Percentiles rank a stretch among this genome's conserved stretches.
These are phyloP conservation scores for Caenorhabditis tropicalis DNA, from an alignment of 1,140 invertebrate genomes.

Conservation along the genomic window DNA sequence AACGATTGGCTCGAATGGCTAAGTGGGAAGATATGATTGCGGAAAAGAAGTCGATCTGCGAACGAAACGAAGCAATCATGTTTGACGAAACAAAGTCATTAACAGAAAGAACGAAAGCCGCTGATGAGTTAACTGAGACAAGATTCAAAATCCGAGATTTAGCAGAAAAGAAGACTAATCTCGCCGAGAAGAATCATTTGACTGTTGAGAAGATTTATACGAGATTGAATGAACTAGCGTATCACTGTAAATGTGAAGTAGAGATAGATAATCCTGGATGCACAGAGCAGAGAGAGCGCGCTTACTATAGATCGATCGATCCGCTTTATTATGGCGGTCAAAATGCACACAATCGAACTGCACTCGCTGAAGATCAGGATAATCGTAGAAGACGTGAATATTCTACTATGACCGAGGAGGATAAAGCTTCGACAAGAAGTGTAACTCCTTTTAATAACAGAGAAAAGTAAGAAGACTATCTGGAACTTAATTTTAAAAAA, in stretches of 20 bases:
- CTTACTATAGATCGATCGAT: not conserved
- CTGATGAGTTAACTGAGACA: not conserved
- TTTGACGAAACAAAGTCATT: not conserved
- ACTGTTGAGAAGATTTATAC: not conserved
- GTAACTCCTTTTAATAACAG: not conserved
- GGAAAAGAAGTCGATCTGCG: not conserved
- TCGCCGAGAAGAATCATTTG: not conserved
- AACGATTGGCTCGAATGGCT: not conserved
- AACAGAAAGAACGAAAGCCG: not conserved
- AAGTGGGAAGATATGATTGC: conserved; percentile 7
- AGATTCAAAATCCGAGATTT: not conserved
- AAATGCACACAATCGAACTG: not conserved
- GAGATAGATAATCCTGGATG: conserved; percentile 6
- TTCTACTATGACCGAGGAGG: not conserved
- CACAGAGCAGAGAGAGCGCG: not conserved
- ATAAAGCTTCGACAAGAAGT: conserved; percentile 10
- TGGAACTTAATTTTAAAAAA: not conserved
- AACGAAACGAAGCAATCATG: not conserved
- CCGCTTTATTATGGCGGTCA: not conserved
- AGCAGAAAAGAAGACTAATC: not conserved
- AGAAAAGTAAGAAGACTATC: not conserved
- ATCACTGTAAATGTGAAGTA: conserved; percentile 13
- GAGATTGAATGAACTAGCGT: not conserved
- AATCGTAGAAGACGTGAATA: not conserved
- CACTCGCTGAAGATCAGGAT: too few species aligned